Evolutionary conservation across 2,113 vertebrate genomes (phyloP), one percentile per base, ranked within the genome.

Genomic region (Atherinomorus stipes): DNA sequence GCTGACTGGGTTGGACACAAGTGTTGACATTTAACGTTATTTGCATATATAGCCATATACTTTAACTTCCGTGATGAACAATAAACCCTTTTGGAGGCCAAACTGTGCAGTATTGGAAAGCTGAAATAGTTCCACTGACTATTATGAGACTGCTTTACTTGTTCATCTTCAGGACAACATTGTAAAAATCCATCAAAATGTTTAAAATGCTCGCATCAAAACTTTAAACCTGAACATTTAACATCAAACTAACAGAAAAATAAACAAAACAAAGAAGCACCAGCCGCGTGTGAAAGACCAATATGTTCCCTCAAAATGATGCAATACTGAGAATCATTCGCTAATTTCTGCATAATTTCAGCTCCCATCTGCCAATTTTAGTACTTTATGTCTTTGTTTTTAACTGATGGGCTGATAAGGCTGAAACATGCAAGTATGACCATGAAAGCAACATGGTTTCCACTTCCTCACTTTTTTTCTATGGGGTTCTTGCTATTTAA

Each of bases 401-500:
- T 12, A 37, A 11, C 12, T n/a, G 5, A 31, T 8, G 1, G 10
- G 9, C 21, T 19, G 26, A 10, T 11, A 4, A 15, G 16, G 5
- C 22, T 11, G 11, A 22, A n/a, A 34, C 7, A 70, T 61, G 76
- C 56, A 82, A 80, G 78, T 71, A 0, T 2, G 13, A 9, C 1
- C 1, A 47, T n/a, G 38, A 1, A 40, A 63, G 11, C 23, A 66
- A 85, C n/a, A 50, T 3, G 22, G 74, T 83, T 76, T 77, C 59
- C 63, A 80, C 67, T 86, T 89, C 81, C 78, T 62, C 21, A 8
- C 6, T 59, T 60, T 18, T 1, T 25, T 61, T 19, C 3, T 37
- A 23, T 2, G 7, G 26, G 12, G 1, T 11, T 28, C 15, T 45
- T 50, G 13, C 57, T n/a, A 21, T 34, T 15, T 49, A 63, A 19